Conservation (phyloP, 1,140 invertebrate species). For the Drosophila lacteicornis region DNA sequence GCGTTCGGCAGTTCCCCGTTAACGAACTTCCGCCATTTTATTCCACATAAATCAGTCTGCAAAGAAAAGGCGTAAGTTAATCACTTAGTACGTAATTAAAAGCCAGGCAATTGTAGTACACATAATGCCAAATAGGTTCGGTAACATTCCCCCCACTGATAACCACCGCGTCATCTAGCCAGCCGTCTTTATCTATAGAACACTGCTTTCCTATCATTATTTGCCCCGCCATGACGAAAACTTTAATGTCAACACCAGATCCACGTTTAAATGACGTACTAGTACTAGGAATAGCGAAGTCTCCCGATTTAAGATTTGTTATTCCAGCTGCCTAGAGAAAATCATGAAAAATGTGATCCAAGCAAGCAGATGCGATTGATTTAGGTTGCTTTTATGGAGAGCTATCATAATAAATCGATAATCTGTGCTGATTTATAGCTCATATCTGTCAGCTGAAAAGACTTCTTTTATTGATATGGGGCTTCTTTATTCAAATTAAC, state of each 20-base stretch:
- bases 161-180: not conserved
- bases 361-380: not conserved
- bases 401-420: not conserved
- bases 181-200: constrained; percentile 14
- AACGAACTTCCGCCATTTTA: constrained; percentile 98
- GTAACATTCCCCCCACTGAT: constrained; percentile 22
- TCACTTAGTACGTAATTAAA: constrained; percentile 23
- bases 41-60: constrained; percentile 98
- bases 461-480: not conserved
- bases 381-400: not conserved
- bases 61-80: constrained; percentile 25
- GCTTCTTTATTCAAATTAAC: not conserved
- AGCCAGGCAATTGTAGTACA: not conserved
- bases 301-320: constrained; percentile 7
- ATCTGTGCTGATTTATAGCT: not conserved
- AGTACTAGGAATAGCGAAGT: not conserved
- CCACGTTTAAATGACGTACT: constrained; percentile 22
- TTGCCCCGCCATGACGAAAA: constrained; percentile 30
- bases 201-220: constrained; percentile 17
- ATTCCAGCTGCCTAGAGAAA: constrained; percentile 1
- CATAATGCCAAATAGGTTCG: constrained; percentile 25
- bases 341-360: not conserved
- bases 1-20: constrained; percentile 87
- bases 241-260: constrained; percentile 11
- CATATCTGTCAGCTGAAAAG: not conserved